phyloP scores from a whole-genome alignment of 2,113 vertebrate genomes.

The Cinclus cinclus region DNA sequence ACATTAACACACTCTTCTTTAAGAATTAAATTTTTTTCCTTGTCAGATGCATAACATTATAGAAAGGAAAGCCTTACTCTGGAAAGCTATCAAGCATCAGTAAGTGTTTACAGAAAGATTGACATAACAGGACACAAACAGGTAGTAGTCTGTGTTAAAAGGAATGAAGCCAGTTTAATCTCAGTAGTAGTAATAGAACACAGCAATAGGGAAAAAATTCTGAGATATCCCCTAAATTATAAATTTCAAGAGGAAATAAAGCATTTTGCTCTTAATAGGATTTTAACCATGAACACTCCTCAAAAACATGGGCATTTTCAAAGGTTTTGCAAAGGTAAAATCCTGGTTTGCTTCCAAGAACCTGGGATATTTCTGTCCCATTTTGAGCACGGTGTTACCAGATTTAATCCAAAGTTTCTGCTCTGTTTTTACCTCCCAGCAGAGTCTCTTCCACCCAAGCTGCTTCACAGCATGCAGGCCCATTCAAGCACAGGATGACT shows the following conservation, averaged over 20 bases:
- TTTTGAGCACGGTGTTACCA: background rate
- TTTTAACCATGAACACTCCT: background rate
- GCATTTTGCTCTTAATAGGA: accelerated
- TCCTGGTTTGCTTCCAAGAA: background rate
- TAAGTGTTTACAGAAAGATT: background rate
- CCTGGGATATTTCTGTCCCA: background rate
- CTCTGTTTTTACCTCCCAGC: background rate
- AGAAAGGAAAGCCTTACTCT: background rate
- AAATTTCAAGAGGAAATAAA: background rate
- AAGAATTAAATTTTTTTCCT: background rate
- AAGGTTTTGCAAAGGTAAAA: background rate
- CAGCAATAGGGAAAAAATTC: background rate
- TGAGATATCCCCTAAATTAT: background rate
- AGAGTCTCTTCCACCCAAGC: background rate
- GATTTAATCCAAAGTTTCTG: background rate
- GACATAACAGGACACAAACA: background rate
- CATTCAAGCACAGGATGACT: background rate
- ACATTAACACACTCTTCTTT: background rate
- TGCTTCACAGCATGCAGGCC: background rate
- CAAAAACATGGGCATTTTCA: background rate
- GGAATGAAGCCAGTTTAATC: background rate
- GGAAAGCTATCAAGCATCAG: background rate
- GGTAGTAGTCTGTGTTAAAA: background rate
- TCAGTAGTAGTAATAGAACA: background rate
- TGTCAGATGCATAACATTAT: background rate